Percentiles rank a stretch among this genome's conserved stretches.
Conservation (phyloP, 2,113 vertebrate species). For the Forbesichthys papilliferus region DNA sequence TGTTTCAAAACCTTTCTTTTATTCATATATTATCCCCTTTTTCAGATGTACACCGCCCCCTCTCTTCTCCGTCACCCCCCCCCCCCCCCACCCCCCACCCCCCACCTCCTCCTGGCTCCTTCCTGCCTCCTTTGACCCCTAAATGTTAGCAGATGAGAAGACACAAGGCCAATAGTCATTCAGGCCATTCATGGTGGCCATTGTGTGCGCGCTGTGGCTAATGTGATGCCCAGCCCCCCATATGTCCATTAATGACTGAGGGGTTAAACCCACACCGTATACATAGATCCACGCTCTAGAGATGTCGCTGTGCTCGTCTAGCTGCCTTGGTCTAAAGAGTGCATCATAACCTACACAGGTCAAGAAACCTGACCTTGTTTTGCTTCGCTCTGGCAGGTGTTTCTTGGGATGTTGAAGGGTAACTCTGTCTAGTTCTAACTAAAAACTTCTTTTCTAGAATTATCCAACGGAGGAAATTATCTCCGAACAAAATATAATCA, state of each 20-base stretch:
- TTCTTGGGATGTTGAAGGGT: too few relatives aligned
- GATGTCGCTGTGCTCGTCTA: conserved; percentile 19
- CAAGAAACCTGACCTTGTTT: too few relatives aligned
- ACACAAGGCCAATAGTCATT: conserved; percentile 77
- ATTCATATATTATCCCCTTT: conserved; percentile 66
- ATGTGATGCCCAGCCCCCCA: conserved; percentile 38
- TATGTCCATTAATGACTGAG: conserved; percentile 52
- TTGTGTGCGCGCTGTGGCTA: conserved; percentile 68
- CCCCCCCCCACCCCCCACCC: conserved; percentile 42
- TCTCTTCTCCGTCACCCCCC: conserved; percentile 63
- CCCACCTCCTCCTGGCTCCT: conserved; percentile 65
- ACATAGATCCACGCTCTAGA: conserved; percentile 28
- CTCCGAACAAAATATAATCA: too few relatives aligned
- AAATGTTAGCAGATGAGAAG: conserved; percentile 79
- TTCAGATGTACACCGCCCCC: conserved; percentile 49
- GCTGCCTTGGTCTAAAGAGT: not conserved
- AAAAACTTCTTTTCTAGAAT: too few relatives aligned
- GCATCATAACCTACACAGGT: too few relatives aligned
- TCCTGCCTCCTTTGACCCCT: conserved; percentile 74
- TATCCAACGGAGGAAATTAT: too few relatives aligned
- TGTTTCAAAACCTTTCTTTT: conserved; percentile 47
- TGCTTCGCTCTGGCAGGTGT: too few relatives aligned
- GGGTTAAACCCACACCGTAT: conserved; percentile 58
- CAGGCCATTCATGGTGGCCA: conserved; percentile 70
- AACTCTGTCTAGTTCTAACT: too few relatives aligned